Evolutionary conservation across 2,797 vertebrate species (phyloP).

Genomic region (Champsocephalus gunnari): DNA sequence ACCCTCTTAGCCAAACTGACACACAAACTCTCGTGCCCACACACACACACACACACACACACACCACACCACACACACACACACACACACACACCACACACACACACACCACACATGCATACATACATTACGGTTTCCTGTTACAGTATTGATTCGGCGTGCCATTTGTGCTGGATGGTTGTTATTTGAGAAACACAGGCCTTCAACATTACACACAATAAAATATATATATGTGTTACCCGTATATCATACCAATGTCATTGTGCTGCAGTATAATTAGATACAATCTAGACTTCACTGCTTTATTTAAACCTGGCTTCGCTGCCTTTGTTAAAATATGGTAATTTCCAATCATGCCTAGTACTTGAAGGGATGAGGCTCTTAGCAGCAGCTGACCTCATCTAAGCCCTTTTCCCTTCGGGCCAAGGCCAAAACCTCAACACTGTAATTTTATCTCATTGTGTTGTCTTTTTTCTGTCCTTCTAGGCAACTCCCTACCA

Average conservation of each 20-base stretch:
- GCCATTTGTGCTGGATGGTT: slow-evolving; percentile 70
- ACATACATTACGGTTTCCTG: slow-evolving; percentile 75
- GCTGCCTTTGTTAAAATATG: slow-evolving; percentile 46
- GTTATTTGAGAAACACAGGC: slow-evolving; percentile 72
- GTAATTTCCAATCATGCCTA: neutral
- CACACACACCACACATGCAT: slow-evolving; percentile 16
- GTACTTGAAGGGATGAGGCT: slow-evolving; percentile 19
- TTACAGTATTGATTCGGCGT: slow-evolving; percentile 78
- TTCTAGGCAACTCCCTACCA: slow-evolving; percentile 47
- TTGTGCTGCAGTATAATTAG: slow-evolving; percentile 7
- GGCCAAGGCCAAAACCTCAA: slow-evolving; percentile 37
- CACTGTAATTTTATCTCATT: slow-evolving; percentile 34
- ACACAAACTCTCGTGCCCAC: slow-evolving; percentile 24
- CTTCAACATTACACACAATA: slow-evolving; percentile 31
- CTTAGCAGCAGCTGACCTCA: slow-evolving; percentile 54
- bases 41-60: slow-evolving; percentile 22
- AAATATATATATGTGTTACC: slow-evolving; percentile 32
- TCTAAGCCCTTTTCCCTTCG: slow-evolving; percentile 40
- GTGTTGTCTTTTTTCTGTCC: slow-evolving; percentile 58
- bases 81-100: slow-evolving; percentile 15
- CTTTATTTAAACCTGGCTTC: slow-evolving; percentile 39
- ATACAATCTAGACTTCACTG: slow-evolving; percentile 6
- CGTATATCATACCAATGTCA: slow-evolving; percentile 4
- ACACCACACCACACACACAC: slow-evolving; percentile 30
- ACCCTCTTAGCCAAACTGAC: slow-evolving; percentile 63